Evolutionary conservation across 2,797 vertebrate species (phyloP).

Genomic region (Podarcis lilfordi): DNA sequence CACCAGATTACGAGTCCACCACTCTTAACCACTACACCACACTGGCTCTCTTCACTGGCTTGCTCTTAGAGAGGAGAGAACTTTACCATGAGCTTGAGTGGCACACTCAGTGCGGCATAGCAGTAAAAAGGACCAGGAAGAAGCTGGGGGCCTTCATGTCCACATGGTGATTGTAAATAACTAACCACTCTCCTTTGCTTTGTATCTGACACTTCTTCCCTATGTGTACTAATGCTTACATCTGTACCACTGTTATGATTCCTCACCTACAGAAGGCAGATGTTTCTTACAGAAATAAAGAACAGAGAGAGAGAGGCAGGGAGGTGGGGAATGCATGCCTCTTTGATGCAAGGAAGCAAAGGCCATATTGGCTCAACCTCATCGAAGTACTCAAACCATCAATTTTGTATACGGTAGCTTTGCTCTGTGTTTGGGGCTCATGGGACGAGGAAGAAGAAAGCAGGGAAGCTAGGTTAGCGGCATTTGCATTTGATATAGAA

Average conservation of each 20-base stretch:
- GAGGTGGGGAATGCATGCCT: neutral
- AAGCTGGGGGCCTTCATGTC: too few relatives aligned
- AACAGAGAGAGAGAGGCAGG: neutral
- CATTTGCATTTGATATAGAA: conserved; percentile 7
- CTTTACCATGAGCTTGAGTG: too few relatives aligned
- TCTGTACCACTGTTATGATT: conserved; percentile 6
- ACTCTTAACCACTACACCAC: too few relatives aligned
- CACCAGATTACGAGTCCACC: too few relatives aligned
- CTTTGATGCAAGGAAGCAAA: conserved; percentile 42
- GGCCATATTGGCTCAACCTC: neutral
- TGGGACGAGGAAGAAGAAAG: neutral
- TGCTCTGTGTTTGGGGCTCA: conserved; percentile 36
- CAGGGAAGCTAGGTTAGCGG: conserved; percentile 32
- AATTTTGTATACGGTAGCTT: conserved; percentile 49
- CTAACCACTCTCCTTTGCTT: neutral
- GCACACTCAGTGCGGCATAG: too few relatives aligned
- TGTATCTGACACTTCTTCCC: neutral
- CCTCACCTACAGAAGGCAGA: conserved; percentile 40
- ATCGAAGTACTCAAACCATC: conserved; percentile 41
- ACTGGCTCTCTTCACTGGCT: too few relatives aligned
- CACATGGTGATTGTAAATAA: too few relatives aligned
- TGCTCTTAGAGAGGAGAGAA: too few relatives aligned
- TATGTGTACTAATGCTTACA: neutral
- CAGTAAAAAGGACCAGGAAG: too few relatives aligned
- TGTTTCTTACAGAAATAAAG: neutral